phyloP scores from a whole-genome alignment of 2,797 vertebrate genomes.

The Balearica regulorum region DNA sequence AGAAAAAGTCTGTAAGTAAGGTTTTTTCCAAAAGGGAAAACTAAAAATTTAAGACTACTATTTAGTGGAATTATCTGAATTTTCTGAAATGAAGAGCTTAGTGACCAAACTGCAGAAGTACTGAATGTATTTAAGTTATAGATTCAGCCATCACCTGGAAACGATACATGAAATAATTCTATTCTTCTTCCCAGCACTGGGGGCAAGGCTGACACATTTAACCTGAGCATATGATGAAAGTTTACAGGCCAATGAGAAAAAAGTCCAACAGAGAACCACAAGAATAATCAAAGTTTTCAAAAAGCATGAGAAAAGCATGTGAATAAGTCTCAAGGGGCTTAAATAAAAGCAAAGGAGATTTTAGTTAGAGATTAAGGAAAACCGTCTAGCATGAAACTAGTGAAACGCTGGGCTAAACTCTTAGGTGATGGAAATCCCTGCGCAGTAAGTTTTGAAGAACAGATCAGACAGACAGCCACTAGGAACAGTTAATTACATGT shows the following conservation, averaged over 20 bases:
- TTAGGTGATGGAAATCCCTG: constrained; percentile 29
- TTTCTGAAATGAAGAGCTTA: background rate
- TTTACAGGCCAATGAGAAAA: background rate
- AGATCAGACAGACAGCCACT: constrained; percentile 16
- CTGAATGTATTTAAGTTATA: background rate
- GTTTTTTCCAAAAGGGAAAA: background rate
- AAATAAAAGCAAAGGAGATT: constrained; percentile 40
- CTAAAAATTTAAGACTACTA: background rate
- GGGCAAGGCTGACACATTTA: background rate
- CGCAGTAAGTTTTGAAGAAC: constrained; percentile 20
- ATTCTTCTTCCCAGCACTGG: background rate
- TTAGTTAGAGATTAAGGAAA: background rate
- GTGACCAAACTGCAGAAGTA: background rate
- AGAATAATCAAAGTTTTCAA: background rate
- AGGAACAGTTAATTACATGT: constrained; percentile 57
- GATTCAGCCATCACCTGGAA: background rate
- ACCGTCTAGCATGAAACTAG: background rate
- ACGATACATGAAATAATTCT: background rate
- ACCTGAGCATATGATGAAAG: background rate
- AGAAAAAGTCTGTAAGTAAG: background rate
- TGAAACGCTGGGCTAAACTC: constrained; percentile 14
- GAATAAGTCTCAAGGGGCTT: background rate
- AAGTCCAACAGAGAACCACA: background rate
- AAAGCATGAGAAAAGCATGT: background rate
- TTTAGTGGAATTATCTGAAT: background rate